phyloP scores from a whole-genome alignment of 2,113 vertebrate genomes.

The Arvicanthis niloticus region DNA sequence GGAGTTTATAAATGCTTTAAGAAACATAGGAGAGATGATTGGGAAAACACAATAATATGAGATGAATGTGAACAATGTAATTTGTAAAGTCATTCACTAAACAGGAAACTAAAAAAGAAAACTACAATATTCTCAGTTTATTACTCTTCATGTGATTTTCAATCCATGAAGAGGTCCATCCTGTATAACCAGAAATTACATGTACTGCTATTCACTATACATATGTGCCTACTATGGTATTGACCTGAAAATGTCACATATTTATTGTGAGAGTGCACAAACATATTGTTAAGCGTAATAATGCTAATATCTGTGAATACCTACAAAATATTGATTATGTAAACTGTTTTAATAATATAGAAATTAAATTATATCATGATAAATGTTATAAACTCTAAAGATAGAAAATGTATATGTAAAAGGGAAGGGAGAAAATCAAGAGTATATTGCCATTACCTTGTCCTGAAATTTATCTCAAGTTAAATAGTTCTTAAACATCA shows the following conservation, averaged over 20 bases:
- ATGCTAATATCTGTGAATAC: neutral
- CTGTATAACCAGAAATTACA: neutral
- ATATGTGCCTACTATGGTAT: neutral
- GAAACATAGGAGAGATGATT: neutral
- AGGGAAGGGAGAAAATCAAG: neutral
- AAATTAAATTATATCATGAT: neutral
- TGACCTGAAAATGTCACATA: neutral
- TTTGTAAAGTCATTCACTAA: neutral
- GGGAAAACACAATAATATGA: neutral
- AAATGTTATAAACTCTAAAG: neutral
- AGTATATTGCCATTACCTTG: neutral
- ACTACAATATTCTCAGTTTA: neutral
- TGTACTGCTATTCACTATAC: neutral
- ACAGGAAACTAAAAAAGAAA: neutral
- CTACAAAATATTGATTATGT: neutral
- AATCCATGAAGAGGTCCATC: neutral
- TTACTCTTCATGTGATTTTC: neutral
- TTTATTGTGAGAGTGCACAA: neutral
- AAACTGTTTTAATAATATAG: neutral
- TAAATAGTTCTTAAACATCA: neutral
- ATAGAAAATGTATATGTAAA: neutral
- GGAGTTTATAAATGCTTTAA: neutral
- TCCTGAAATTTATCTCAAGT: neutral
- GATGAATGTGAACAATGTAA: neutral
- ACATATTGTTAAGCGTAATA: neutral